Evolutionary conservation across 2,797 vertebrate genomes (phyloP), one percentile per base, ranked within the genome.

Genomic region (Danionella dracula): DNA sequence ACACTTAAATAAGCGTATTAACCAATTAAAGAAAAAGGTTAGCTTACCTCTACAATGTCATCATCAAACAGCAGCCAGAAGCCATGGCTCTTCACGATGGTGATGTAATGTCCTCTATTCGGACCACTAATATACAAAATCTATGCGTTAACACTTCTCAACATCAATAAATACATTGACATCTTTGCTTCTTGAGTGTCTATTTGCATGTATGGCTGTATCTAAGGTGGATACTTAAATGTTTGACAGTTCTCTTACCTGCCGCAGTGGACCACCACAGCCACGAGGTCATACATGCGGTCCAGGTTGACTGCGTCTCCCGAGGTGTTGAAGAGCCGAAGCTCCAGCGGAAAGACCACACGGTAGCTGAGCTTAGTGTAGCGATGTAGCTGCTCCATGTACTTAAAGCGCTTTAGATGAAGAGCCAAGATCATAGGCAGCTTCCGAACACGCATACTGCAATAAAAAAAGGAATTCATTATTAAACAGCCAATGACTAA

Each of bases 61-160:
- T 98, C 95, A 42, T 98, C 95, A 75, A 98, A 98, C 81, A 98
- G 86, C 72, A 98, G 90, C 95, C 95, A 98, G 90, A 98, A 97
- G 79, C 95, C 95, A 0, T 98, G 95, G 76, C 95, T 98, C 89
- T 98, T 98, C 84, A 98, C 95, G 23, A 98, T 98, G 72, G 94
- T 98, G 80, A 98, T 98, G 82, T 98, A 98, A 87, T 97, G 95
- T 6, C 95, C 95, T 67, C 95, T 78, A 67, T 98, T 98, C 0
- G 95, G 95, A 16, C 95, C 95, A 19, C 95, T 98, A 82, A 29
- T 42, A 70, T 5, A 78, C 21, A 29, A 11, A 23, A 38, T 4
- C 9, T 38, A 11, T 27, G 11, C 8, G 10, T 17, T 9, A 16
- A 41, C 9, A 11, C 27, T 41, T 3, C 6, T 9, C 23, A 19